Evolutionary conservation across 1,140 invertebrate species (phyloP), one percentile per base, ranked within the genome.

Genomic region (Bradysia coprophila): DNA sequence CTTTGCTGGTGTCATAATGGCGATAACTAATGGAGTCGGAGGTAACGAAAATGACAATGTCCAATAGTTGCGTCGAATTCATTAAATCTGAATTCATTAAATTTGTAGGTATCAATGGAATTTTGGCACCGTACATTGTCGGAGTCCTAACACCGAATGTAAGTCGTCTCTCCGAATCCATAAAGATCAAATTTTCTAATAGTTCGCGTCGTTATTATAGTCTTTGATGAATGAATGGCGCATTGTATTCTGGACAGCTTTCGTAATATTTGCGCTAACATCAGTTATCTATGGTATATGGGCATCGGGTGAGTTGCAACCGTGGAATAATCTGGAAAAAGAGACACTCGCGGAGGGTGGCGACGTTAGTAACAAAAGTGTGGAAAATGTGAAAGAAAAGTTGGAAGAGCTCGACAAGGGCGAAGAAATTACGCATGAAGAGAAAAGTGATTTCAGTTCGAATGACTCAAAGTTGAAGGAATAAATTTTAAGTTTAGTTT

Each of bases 1-100:
- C 59, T 83, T 77, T 60, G 80, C 82, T 11, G 82, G 84, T 37
- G 78, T 78, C 2, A 59, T 86, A 18, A 88, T 88, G 69, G 86
- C 83, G 1, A 68, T 90, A 24, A 80, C 83, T 0, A 89, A 90
- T 56, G 82, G 81, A 1, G 75, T 85, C 43, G 24, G 24, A n/a
- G n/a, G n/a, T n/a, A n/a, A n/a, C n/a, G n/a, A n/a, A n/a, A n/a
- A n/a, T n/a, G n/a, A n/a, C n/a, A n/a, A n/a, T n/a, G n/a, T n/a
- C n/a, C n/a, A n/a, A n/a, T n/a, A n/a, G n/a, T n/a, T n/a, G n/a
- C n/a, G n/a, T n/a, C n/a, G n/a, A n/a, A n/a, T n/a, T n/a, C n/a
- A n/a, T n/a, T n/a, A n/a, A n/a, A n/a, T n/a, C n/a, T n/a, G n/a
- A n/a, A n/a, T n/a, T n/a, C n/a, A n/a, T n/a, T n/a, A n/a, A n/a